These are phyloP conservation scores for Perithous albicinctus DNA, from an alignment of 2,888 invertebrate genomes.

Conservation along the genomic window DNA sequence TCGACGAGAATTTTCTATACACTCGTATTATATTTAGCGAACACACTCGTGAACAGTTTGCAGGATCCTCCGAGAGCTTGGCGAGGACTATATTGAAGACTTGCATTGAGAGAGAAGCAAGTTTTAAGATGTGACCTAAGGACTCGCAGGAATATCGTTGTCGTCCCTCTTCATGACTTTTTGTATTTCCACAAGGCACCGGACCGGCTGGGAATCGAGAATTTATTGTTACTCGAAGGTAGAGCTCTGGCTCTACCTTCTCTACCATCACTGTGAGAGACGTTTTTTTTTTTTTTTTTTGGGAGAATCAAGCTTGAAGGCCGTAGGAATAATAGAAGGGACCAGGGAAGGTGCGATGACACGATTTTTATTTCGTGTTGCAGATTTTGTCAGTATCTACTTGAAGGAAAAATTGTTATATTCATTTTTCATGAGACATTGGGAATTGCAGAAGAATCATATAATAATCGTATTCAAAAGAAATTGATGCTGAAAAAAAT, in stretches of 20 bases:
- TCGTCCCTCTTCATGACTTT: slow-evolving; percentile 16
- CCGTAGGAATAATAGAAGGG: slow-evolving; percentile 30
- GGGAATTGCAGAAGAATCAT: too few species aligned
- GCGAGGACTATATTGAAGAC: not conserved
- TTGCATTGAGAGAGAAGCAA: not conserved
- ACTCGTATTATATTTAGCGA: slow-evolving; percentile 83
- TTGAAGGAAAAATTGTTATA: not conserved
- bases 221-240: slow-evolving; percentile 77
- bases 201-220: slow-evolving; percentile 74
- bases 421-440: not conserved
- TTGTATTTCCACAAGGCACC: slow-evolving; percentile 71
- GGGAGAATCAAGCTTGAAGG: slow-evolving; percentile 2
- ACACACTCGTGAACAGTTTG: slow-evolving; percentile 73
- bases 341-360: slow-evolving; percentile 10
- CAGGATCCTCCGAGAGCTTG: not conserved
- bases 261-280: slow-evolving; percentile 46
- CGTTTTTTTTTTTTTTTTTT: too few species aligned
- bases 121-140: not conserved
- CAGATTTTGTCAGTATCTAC: not conserved
- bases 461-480: too few species aligned
- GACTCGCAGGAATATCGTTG: slow-evolving; percentile 44
- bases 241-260: slow-evolving; percentile 30
- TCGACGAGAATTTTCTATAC: slow-evolving; percentile 81
- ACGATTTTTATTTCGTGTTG: slow-evolving; percentile 15
- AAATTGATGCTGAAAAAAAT: too few species aligned